Evolutionary conservation across 2,888 invertebrate species (phyloP).

Genomic region (Ormyrus pomaceus): DNA sequence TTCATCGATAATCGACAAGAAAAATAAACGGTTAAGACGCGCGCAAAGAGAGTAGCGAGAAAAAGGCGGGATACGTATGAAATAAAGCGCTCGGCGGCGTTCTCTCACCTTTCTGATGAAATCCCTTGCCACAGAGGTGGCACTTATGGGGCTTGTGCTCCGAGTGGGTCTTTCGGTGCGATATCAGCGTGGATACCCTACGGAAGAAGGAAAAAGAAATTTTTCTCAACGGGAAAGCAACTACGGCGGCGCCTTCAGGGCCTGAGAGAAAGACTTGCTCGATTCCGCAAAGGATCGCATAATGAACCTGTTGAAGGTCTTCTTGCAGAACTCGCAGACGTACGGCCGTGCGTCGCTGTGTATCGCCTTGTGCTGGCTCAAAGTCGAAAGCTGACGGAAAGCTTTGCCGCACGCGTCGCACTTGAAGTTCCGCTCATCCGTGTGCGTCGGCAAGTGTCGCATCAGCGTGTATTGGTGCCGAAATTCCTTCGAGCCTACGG

Average conservation of each 20-base stretch:
- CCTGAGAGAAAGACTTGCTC: not conserved
- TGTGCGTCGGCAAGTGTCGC: constrained; percentile 86
- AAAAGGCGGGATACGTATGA: not conserved
- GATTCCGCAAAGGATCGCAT: constrained; percentile 10
- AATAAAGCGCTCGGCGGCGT: constrained; percentile 7
- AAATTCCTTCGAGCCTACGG: constrained; percentile 83
- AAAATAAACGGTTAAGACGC: constrained; percentile 44
- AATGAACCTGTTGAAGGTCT: constrained; percentile 82
- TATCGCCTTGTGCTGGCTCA: constrained; percentile 87
- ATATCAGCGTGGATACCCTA: constrained; percentile 86
- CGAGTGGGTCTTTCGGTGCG: constrained; percentile 87
- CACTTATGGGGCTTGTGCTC: constrained; percentile 85
- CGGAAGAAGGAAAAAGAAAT: constrained; percentile 26
- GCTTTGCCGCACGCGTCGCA: constrained; percentile 86
- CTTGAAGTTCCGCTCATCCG: constrained; percentile 86
- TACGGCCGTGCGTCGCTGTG: constrained; percentile 86
- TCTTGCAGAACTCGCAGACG: constrained; percentile 85
- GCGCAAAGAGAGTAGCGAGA: not conserved
- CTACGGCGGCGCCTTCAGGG: not conserved
- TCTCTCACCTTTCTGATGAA: constrained; percentile 85
- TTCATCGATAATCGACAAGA: constrained; percentile 39
- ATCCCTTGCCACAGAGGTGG: constrained; percentile 85
- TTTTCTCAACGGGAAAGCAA: constrained; percentile 11
- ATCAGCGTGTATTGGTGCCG: constrained; percentile 86
- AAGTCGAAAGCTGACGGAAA: constrained; percentile 84